Evolutionary conservation across 2,797 vertebrate genomes (phyloP), one percentile per base, ranked within the genome.

Genomic region (Psittacula echo): DNA sequence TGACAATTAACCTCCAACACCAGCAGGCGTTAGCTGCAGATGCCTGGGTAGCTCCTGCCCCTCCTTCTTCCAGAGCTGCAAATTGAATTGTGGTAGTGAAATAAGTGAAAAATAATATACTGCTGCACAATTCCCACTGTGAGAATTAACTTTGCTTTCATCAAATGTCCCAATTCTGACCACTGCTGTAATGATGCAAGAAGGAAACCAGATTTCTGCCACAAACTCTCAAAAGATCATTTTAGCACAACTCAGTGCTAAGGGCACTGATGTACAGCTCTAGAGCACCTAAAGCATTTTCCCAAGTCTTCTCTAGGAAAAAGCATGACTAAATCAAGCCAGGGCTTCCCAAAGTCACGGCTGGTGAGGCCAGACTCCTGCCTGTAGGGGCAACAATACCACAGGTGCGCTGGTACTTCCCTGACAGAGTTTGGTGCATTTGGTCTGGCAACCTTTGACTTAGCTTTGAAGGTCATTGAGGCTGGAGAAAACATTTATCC

Each of bases 401-500:
- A 30, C 39, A 9, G 11, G 18, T 51, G 21, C 10, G 8, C 47
- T 78, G 64, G 29, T 19, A 85, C 66, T 58, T 44, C 60, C 53
- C 53, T 54, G 58, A 9, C 32, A 56, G 58, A 89, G 60, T 56
- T 64, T 76, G 74, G 41, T 66, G 29, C 54, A 39, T 64, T 88
- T 1, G 0, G n/a, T 67, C 70, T 22, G 30, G 41, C 60, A 85
- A 87, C 61, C 45, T 90, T 67, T 84, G 34, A 67, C 53, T 77
- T 91, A 76, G 54, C 66, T 94, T 58, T 92, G 74, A 93, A 78
- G 51, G 66, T 62, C 85, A 83, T 5, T 42, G 76, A 91, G 11
- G 27, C 81, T 82, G 47, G 70, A 91, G 70, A 87, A 94, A 87
- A 60, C 65, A 90, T 90, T 95, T 82, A 64, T 90, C 80, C 90